Base-by-base conservation (phyloP, 2,888 invertebrate genomes). In the Urechis unicinctus region DNA sequence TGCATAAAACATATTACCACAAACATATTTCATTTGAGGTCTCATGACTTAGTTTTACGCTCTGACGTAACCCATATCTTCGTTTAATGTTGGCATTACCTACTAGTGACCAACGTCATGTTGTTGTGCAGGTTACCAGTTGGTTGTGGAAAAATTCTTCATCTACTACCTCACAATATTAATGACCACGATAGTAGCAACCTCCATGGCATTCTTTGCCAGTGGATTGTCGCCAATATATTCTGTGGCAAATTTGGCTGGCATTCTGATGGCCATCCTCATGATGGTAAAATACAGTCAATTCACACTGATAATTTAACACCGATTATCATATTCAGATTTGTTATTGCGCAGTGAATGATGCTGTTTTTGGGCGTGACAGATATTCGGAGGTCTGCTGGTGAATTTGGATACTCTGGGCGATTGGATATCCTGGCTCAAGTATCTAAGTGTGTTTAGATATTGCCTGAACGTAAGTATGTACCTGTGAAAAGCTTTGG, bases 231-330 rank as follows among this genome's bases (percentile, higher is more conserved):
- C 55, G 25, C 22, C 48, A 3, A 47, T 59, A n/a, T 61, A 62
- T 52, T 60, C 62, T 21, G 52, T 70, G 4, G 69, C 68, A 25
- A 69, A 68, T 46, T 42, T 69, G 2, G 30, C 62, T 25, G 60
- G 61, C 1, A 59, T 67, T 6, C 58, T 69, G 13, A 41, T 52
- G 21, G 68, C 60, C 52, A 64, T 69, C n/a, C 54, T 71, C 57
- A 71, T 69, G 68, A 71, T 73, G 76, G 66, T 77, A 72, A 25
- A n/a, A n/a, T n/a, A n/a, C n/a, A n/a, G n/a, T n/a, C n/a, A n/a
- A n/a, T n/a, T n/a, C n/a, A n/a, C n/a, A n/a, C n/a, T n/a, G n/a
- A n/a, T n/a, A n/a, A n/a, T n/a, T n/a, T n/a, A n/a, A n/a, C n/a
- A n/a, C n/a, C n/a, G n/a, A n/a, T n/a, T n/a, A n/a, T n/a, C n/a